These are phyloP conservation scores for Tipula lateralis DNA, from an alignment of 2,888 invertebrate species.

Conservation along the genomic window DNA sequence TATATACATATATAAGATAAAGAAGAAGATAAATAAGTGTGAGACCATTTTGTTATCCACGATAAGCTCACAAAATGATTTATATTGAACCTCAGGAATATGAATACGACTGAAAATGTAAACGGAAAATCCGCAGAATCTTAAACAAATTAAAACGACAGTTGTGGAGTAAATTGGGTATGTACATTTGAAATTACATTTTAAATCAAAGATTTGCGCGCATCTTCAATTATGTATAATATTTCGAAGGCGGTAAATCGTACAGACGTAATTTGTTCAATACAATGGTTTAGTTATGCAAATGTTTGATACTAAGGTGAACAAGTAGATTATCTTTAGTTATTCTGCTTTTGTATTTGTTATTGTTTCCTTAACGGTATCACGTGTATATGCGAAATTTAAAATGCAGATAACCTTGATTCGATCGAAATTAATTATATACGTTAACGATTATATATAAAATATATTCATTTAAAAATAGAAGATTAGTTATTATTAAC, in stretches of 20 bases:
- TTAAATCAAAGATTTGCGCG: neutral
- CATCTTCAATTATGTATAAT: too few relatives aligned
- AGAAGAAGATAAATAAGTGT: too few relatives aligned
- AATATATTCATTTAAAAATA: too few relatives aligned
- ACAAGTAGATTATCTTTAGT: neutral
- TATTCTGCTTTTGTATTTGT: neutral
- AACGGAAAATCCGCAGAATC: neutral
- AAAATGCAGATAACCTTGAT: neutral
- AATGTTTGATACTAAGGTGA: too few relatives aligned
- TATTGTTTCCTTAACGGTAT: neutral
- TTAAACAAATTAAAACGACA: neutral
- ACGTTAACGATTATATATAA: too few relatives aligned
- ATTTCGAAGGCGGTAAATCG: neutral
- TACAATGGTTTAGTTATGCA: too few relatives aligned
- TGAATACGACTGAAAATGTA: neutral
- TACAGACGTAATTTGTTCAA: neutral
- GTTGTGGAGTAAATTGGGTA: neutral
- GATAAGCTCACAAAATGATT: too few relatives aligned
- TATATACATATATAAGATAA: neutral
- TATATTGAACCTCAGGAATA: too few relatives aligned
- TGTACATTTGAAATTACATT: neutral
- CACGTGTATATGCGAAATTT: neutral
- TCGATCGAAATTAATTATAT: neutral
- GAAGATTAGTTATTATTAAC: too few relatives aligned
- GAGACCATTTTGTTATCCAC: too few relatives aligned